Conservation (phyloP, 2,888 invertebrate genomes). For the Microplitis deprimator region DNA sequence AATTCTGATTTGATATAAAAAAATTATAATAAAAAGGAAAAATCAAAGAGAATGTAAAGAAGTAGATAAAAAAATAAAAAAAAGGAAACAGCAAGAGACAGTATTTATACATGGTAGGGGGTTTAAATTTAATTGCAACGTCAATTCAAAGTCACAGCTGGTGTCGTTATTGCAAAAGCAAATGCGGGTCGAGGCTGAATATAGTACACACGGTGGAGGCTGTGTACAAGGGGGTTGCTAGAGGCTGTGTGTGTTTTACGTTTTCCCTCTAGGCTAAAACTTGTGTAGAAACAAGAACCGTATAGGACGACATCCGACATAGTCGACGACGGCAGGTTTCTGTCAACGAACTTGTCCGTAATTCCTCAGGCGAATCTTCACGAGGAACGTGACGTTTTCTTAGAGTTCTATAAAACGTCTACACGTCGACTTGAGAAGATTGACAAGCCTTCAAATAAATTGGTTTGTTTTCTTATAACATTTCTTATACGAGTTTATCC, state of each 20-base stretch:
- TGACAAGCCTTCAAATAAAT: constrained; percentile 31
- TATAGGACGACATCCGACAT: constrained; percentile 25
- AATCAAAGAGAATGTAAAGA: neutral
- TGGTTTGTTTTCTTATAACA: constrained; percentile 16
- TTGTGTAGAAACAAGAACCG: constrained; percentile 5
- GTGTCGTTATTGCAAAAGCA: constrained; percentile 30
- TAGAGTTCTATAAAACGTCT: constrained; percentile 4
- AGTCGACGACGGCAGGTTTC: constrained; percentile 36
- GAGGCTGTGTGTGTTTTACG: constrained; percentile 38
- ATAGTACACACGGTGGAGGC: constrained; percentile 2
- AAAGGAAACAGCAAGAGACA: neutral
- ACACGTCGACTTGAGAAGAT: constrained; percentile 21
- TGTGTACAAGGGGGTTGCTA: neutral
- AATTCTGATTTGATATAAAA: constrained; percentile 4
- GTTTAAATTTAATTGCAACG: constrained; percentile 35
- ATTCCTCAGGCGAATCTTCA: constrained; percentile 37
- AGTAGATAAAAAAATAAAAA: constrained; percentile 1
- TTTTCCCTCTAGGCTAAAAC: constrained; percentile 32
- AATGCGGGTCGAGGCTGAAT: constrained; percentile 26
- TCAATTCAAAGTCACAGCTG: constrained; percentile 33
- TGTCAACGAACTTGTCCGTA: constrained; percentile 48
- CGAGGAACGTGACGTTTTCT: constrained; percentile 20
- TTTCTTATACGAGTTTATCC: neutral
- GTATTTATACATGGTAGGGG: constrained; percentile 13
- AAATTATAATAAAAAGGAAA: neutral